These are phyloP conservation scores for Alectoris magna DNA, from an alignment of 2,797 vertebrate species.

Conservation along the genomic window DNA sequence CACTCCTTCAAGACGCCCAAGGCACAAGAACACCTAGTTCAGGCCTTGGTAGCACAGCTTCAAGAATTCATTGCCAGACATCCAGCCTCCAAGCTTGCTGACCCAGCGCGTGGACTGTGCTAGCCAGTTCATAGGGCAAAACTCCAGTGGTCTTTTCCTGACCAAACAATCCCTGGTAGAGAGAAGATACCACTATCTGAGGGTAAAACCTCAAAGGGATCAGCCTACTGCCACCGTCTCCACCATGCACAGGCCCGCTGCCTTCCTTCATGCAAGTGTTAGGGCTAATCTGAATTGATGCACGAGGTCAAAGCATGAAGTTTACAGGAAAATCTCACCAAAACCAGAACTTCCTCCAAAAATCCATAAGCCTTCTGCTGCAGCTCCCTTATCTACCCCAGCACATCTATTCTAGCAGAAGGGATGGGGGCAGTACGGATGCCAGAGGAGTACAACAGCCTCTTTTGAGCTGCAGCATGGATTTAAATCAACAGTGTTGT, in stretches of 20 bases:
- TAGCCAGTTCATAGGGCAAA: background rate
- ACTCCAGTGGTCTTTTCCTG: background rate
- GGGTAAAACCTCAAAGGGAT: background rate
- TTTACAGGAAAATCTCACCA: background rate
- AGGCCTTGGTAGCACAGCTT: background rate
- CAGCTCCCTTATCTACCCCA: background rate
- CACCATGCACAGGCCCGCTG: rapidly evolving
- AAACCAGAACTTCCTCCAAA: background rate
- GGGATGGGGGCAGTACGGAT: background rate
- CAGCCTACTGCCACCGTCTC: background rate
- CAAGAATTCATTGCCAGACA: background rate
- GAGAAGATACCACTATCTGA: background rate
- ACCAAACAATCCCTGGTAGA: background rate
- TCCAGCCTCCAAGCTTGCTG: background rate
- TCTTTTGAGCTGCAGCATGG: background rate
- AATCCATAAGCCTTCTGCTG: background rate
- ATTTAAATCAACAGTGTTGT: background rate
- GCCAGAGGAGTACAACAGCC: background rate
- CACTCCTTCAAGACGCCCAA: background rate
- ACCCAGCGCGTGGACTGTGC: rapidly evolving
- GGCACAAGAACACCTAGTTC: background rate
- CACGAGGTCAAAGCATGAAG: background rate
- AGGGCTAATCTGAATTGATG: background rate
- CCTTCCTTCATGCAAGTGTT: background rate
- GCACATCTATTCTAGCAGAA: background rate